Percentiles rank a stretch among this genome's conserved stretches.
Evolutionary conservation across 2,888 invertebrate genomes (phyloP).

Genomic region (Selenia dentaria): DNA sequence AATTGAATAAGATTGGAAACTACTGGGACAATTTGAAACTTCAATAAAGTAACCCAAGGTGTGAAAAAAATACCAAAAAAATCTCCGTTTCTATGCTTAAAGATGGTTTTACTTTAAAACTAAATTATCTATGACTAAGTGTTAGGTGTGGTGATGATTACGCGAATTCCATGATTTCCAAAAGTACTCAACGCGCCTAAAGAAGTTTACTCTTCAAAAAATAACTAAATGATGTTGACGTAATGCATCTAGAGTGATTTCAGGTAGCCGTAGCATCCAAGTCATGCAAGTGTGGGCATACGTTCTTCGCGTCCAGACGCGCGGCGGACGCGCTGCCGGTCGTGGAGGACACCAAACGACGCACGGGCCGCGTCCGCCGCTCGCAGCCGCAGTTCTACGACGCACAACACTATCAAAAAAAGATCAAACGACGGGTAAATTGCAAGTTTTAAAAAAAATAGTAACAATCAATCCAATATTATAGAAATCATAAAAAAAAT

Average conservation of each 20-base stretch:
- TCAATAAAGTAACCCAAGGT: no score
- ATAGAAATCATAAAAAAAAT: no score
- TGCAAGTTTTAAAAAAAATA: background rate
- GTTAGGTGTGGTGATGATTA: background rate
- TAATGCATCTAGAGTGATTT: constrained; percentile 5
- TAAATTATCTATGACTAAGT: background rate
- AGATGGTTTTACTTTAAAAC: background rate
- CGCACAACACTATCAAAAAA: constrained; percentile 91
- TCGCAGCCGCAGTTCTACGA: constrained; percentile 94
- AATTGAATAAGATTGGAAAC: no score
- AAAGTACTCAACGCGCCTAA: no score
- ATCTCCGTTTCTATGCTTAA: background rate
- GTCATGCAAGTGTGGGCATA: constrained; percentile 92
- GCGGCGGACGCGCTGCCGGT: constrained; percentile 78
- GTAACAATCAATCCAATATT: no score
- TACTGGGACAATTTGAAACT: no score
- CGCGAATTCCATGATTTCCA: no score
- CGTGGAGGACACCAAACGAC: constrained; percentile 75
- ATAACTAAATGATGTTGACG: no score
- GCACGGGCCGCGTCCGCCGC: constrained; percentile 90
- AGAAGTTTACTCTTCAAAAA: no score
- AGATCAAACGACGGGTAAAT: constrained; percentile 86
- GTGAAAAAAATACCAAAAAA: background rate
- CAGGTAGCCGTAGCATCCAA: constrained; percentile 94
- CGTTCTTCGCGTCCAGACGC: constrained; percentile 89